phyloP scores from a whole-genome alignment of 2,888 invertebrate species.

The Cataglyphis albicans region DNA sequence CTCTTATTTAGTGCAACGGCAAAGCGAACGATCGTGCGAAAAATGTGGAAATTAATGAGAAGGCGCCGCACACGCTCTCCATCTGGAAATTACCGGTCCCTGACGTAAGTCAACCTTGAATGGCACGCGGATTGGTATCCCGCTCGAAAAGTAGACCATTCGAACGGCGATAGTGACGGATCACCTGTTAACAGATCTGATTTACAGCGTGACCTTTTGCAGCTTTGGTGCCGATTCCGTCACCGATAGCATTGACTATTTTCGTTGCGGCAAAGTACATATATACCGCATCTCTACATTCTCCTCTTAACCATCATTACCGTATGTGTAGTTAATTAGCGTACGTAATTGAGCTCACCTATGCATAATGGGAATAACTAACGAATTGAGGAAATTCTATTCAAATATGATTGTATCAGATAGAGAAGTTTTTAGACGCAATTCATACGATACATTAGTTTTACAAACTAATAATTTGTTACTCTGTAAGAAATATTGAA shows the following conservation, averaged over 20 bases:
- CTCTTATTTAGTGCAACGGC: slow-evolving; percentile 33
- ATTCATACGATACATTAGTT: slow-evolving; percentile 7
- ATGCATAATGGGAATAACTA: slow-evolving; percentile 41
- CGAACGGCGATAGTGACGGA: slow-evolving; percentile 42
- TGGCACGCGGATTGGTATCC: slow-evolving; percentile 38
- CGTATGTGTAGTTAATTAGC: slow-evolving; percentile 43
- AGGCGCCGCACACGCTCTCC: slow-evolving; percentile 29
- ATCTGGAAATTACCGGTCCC: slow-evolving; percentile 28
- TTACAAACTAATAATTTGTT: slow-evolving; percentile 1
- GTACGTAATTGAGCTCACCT: slow-evolving; percentile 42
- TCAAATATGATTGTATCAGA: slow-evolving; percentile 34
- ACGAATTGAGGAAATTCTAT: slow-evolving; percentile 38
- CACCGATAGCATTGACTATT: slow-evolving; percentile 8
- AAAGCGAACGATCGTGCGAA: slow-evolving; percentile 41
- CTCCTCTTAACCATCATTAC: neutral
- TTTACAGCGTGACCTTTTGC: slow-evolving; percentile 40
- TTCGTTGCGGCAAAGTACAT: slow-evolving; percentile 27
- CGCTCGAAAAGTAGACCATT: slow-evolving; percentile 46
- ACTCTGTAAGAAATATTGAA: neutral
- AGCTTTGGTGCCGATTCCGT: slow-evolving; percentile 18
- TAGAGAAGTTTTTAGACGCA: neutral
- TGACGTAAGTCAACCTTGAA: slow-evolving; percentile 45
- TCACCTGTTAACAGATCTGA: slow-evolving; percentile 46
- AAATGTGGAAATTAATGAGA: slow-evolving; percentile 50
- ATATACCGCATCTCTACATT: neutral